A percentile compares a stretch with the other conserved stretches of the same genome.
These are phyloP conservation scores for Stenodema calcarata DNA, from an alignment of 2,888 invertebrate species.

Conservation along the genomic window DNA sequence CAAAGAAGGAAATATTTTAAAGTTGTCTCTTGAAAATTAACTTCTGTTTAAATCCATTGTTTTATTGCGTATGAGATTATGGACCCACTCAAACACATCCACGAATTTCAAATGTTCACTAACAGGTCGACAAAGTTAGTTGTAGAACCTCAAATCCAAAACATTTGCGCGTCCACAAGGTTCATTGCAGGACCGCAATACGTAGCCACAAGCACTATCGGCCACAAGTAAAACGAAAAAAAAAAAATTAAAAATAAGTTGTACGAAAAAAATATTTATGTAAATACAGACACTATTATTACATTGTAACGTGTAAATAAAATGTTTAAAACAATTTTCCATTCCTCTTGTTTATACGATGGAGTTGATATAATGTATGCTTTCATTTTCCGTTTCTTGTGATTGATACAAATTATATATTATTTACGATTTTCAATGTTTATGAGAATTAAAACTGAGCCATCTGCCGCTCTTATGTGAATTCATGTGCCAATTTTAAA, in stretches of 20 bases:
- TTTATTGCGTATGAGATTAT: too few relatives aligned
- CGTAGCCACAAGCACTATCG: too few relatives aligned
- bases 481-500: conserved; percentile 54
- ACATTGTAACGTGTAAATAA: conserved; percentile 1
- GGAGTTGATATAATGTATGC: background rate
- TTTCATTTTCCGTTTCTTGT: background rate
- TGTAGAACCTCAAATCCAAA: background rate
- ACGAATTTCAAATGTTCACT: background rate
- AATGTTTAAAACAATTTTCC: background rate
- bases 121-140: background rate
- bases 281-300: conserved; percentile 2
- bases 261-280: background rate
- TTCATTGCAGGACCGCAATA: too few relatives aligned
- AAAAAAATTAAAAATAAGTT: too few relatives aligned
- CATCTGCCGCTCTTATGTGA: conserved; percentile 45
- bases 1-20: background rate
- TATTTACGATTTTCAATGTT: background rate
- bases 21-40: background rate
- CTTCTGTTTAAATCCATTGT: background rate
- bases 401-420: background rate
- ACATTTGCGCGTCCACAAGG: background rate
- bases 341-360: conserved; percentile 20
- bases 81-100: too few relatives aligned
- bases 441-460: background rate
- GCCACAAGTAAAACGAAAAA: background rate